phyloP scores from a whole-genome alignment of 2,888 invertebrate species.

The Torymus texanus region DNA sequence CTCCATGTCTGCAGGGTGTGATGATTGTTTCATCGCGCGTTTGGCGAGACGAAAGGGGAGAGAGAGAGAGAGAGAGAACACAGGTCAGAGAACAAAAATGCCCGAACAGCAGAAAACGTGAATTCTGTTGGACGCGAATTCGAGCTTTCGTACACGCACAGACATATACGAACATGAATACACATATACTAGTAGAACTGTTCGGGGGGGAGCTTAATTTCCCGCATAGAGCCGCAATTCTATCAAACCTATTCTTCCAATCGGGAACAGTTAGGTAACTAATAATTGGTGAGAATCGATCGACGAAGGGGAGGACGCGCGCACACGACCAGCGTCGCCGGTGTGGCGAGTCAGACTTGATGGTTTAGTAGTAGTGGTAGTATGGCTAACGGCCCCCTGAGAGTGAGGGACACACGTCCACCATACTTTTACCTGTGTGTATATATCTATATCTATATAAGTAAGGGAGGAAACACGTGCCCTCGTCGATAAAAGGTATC shows the following conservation, averaged over 20 bases:
- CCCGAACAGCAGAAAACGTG: slow-evolving; percentile 64
- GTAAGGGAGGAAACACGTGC: not conserved
- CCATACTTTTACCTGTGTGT: no score
- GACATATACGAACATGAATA: not conserved
- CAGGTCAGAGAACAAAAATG: slow-evolving; percentile 54
- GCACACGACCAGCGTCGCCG: no score
- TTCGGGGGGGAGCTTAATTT: slow-evolving; percentile 49
- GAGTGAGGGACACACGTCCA: no score
- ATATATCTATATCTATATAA: no score
- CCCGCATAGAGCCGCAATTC: slow-evolving; percentile 66
- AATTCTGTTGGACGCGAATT: slow-evolving; percentile 56
- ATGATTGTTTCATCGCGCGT: slow-evolving; percentile 54
- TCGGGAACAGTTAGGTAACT: slow-evolving; percentile 70
- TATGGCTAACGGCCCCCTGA: no score
- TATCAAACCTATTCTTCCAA: slow-evolving; percentile 70
- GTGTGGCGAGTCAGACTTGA: no score
- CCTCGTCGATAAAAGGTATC: slow-evolving; percentile 29
- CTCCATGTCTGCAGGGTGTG: slow-evolving; percentile 27
- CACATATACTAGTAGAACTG: not conserved
- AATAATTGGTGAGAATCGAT: slow-evolving; percentile 71
- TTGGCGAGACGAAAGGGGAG: slow-evolving; percentile 7
- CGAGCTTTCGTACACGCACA: not conserved
- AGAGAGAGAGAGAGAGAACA: slow-evolving; percentile 38
- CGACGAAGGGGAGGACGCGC: slow-evolving; percentile 41
- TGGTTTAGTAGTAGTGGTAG: no score